Evolutionary conservation across 2,113 vertebrate species (phyloP), one percentile per base, ranked within the genome.

Genomic region (Oreochromis spilurus): DNA sequence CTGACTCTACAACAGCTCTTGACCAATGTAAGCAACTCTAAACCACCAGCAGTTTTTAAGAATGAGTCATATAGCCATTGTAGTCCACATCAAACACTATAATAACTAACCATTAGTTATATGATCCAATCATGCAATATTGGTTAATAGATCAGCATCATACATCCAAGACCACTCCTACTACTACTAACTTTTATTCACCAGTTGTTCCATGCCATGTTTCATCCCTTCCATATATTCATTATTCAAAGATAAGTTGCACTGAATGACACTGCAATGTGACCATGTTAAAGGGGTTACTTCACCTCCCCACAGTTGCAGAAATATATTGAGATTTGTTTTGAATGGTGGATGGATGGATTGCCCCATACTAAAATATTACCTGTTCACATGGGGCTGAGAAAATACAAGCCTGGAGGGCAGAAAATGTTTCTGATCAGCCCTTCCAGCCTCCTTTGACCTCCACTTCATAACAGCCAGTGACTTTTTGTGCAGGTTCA

Each of bases 291-390:
- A 21, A 70, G 12, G 48, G n/a, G 65, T 62, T 65, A 13, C 53
- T 45, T 88, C 54, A 62, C 10, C 45, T 81, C 14, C 54, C 79
- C 75, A 84, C 84, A 87, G 67, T 72, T 83, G 78, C 34, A 88
- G 84, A 67, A 40, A 26, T 45, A 72, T 6, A 72, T 26, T 16
- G 38, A 43, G 21, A 24, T 72, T 45, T 45, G 5, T 26, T 45
- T 24, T 70, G 65, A 1, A 43, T 43, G 36, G 12, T 43, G 36
- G 62, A 24, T 14, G 62, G 38, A 70, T 43, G 38, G 65, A 70
- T 70, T 84, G 72, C 19, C 13, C 36, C 38, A 84, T 87, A 84
- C 70, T 55, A 86, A 83, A 84, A 80, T 86, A 91, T 86, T 89
- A 90, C 79, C 57, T 81, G 79, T 52, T 21, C 83, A 91, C 72